Evolutionary conservation across 1,140 invertebrate genomes (phyloP).

Genomic region (Eubasilissa regina): DNA sequence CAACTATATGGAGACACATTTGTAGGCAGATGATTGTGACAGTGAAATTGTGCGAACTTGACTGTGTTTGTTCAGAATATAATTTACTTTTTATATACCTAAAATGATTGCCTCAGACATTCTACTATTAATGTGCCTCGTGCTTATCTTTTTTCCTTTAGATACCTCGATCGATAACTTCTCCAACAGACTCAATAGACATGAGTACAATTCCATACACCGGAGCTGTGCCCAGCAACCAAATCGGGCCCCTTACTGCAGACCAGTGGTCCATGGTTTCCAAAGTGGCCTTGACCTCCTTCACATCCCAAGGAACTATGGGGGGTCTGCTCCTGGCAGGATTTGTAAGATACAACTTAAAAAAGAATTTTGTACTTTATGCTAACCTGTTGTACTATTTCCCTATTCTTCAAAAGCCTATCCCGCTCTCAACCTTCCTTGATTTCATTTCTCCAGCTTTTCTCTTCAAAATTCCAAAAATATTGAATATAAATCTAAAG

Average conservation of each 20-base stretch:
- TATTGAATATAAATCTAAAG: too few species aligned
- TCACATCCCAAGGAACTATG: slow-evolving; percentile 89
- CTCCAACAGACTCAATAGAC: slow-evolving; percentile 68
- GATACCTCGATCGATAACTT: slow-evolving; percentile 71
- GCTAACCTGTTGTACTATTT: not conserved
- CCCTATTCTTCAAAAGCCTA: too few species aligned
- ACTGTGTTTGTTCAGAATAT: too few species aligned
- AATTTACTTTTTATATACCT: too few species aligned
- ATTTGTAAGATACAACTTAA: slow-evolving; percentile 76
- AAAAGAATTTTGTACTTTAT: not conserved
- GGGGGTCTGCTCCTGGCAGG: slow-evolving; percentile 88
- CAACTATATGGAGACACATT: not conserved
- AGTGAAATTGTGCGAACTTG: too few species aligned
- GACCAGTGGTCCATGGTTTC: slow-evolving; percentile 86
- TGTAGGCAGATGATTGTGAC: too few species aligned
- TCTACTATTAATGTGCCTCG: too few species aligned
- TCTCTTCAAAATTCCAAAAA: too few species aligned
- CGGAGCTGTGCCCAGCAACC: slow-evolving; percentile 53
- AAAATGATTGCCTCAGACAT: too few species aligned
- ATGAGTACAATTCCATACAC: slow-evolving; percentile 55
- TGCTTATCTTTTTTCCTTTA: slow-evolving; percentile 59
- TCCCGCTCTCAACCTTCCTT: too few species aligned
- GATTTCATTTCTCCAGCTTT: too few species aligned
- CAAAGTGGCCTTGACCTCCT: slow-evolving; percentile 82
- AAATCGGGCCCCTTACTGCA: slow-evolving; percentile 66